Conservation (phyloP, 2,797 vertebrate species). For the Pachyuromys duprasi region DNA sequence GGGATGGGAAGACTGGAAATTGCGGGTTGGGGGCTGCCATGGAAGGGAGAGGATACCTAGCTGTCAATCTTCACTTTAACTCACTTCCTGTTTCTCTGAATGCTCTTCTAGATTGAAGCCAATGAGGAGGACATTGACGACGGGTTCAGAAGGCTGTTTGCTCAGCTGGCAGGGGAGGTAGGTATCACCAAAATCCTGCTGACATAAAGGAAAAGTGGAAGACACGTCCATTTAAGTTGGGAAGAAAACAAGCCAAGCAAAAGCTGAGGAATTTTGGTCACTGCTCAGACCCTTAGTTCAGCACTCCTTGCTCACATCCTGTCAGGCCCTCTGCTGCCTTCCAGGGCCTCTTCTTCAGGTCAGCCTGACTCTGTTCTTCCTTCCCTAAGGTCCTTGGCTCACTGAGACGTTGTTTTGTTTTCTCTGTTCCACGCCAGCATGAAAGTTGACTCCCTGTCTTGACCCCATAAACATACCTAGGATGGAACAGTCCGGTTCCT, state of each 20-base stretch:
- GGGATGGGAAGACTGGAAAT: background rate
- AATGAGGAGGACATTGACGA: conserved; percentile 92
- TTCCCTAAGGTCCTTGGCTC: background rate
- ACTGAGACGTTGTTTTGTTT: background rate
- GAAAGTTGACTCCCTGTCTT: background rate
- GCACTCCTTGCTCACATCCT: fast-evolving
- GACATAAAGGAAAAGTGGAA: background rate
- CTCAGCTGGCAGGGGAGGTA: conserved; percentile 92
- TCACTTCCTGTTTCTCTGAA: background rate
- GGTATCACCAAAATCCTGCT: conserved; percentile 67
- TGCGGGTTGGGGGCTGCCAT: fast-evolving
- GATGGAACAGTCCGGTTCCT: background rate
- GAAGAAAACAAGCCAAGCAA: background rate
- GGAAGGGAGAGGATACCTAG: fast-evolving
- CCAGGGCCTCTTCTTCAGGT: fast-evolving
- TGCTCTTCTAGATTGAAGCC: conserved; percentile 86
- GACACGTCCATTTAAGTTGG: background rate
- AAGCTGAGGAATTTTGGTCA: background rate
- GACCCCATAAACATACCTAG: background rate
- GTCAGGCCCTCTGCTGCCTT: background rate
- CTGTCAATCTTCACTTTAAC: fast-evolving
- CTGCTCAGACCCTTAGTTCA: background rate
- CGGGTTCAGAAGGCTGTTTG: conserved; percentile 92
- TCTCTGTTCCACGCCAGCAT: background rate
- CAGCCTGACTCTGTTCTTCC: background rate